A percentile compares a stretch with the other conserved stretches of the same genome.
phyloP scores from a whole-genome alignment of 2,113 vertebrate species.

The Amazona guildingii region DNA sequence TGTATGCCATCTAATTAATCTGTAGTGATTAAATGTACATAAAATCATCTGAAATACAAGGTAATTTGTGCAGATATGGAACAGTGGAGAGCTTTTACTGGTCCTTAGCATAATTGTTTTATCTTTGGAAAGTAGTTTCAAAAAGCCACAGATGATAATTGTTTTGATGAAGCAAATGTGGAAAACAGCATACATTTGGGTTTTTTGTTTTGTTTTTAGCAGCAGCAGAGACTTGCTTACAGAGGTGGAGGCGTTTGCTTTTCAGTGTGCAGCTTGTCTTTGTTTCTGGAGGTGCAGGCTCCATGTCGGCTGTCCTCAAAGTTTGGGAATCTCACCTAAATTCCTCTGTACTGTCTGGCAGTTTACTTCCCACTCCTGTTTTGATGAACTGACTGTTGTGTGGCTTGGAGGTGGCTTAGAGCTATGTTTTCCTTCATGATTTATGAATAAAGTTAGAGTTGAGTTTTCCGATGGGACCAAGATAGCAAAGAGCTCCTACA shows the following conservation, averaged over 20 bases:
- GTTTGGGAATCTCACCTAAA: not conserved
- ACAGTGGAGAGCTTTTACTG: slow-evolving; percentile 67
- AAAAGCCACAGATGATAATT: slow-evolving; percentile 68
- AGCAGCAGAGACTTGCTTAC: not conserved
- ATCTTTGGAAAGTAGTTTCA: slow-evolving; percentile 68
- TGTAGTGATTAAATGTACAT: slow-evolving; percentile 79
- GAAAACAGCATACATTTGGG: not conserved
- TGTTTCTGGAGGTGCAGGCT: not conserved
- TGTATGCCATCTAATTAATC: slow-evolving; percentile 79
- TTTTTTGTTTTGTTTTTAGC: not conserved
- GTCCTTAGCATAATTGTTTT: slow-evolving; percentile 61
- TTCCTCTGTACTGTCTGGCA: not conserved
- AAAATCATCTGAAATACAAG: slow-evolving; percentile 74
- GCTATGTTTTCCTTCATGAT: slow-evolving; percentile 13
- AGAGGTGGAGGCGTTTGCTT: not conserved
- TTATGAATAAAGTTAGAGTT: not conserved
- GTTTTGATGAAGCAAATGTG: slow-evolving; percentile 61
- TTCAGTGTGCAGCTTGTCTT: not conserved
- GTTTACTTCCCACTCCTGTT: not conserved
- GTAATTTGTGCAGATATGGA: slow-evolving; percentile 72
- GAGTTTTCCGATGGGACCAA: not conserved
- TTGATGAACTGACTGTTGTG: not conserved
- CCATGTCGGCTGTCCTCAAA: not conserved
- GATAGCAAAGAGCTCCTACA: not conserved
- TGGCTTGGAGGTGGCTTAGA: slow-evolving; percentile 2